These are phyloP conservation scores for Drepana falcataria DNA, from an alignment of 2,888 invertebrate genomes.

Conservation along the genomic window DNA sequence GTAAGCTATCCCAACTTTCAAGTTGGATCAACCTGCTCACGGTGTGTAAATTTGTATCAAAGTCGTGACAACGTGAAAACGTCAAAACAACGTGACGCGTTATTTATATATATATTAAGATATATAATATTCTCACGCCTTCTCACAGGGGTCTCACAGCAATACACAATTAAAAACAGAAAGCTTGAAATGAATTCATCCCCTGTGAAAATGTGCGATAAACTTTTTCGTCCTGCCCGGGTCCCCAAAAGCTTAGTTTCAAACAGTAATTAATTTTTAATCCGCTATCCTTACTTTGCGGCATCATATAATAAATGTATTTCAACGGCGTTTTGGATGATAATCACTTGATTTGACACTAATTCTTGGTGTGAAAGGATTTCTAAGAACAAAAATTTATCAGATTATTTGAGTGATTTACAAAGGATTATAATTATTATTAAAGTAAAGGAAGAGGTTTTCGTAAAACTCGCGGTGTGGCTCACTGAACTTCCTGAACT, in stretches of 20 bases:
- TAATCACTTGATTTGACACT: conserved; percentile 45
- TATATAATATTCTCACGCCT: no score
- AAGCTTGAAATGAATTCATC: conserved; percentile 18
- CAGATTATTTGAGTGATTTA: conserved; percentile 24
- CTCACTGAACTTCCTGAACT: no score
- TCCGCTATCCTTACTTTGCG: conserved; percentile 56
- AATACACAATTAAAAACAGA: conserved; percentile 12
- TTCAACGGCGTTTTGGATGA: conserved; percentile 39
- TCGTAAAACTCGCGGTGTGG: no score
- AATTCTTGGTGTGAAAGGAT: conserved; percentile 31
- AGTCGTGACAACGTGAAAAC: no score
- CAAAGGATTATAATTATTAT: no score
- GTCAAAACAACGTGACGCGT: no score
- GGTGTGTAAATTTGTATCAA: no score
- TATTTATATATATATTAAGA: no score
- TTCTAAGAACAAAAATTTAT: conserved; percentile 24
- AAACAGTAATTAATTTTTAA: conserved; percentile 71
- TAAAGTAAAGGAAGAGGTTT: no score
- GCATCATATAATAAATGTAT: conserved; percentile 63
- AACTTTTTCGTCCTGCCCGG: conserved; percentile 39
- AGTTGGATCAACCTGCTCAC: no score
- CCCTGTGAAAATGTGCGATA: conserved; percentile 29
- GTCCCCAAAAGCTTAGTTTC: conserved; percentile 44
- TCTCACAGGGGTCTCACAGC: no score
- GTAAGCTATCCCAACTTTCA: no score